phyloP scores from a whole-genome alignment of 2,113 vertebrate species.

The Circaetus cinerascens region DNA sequence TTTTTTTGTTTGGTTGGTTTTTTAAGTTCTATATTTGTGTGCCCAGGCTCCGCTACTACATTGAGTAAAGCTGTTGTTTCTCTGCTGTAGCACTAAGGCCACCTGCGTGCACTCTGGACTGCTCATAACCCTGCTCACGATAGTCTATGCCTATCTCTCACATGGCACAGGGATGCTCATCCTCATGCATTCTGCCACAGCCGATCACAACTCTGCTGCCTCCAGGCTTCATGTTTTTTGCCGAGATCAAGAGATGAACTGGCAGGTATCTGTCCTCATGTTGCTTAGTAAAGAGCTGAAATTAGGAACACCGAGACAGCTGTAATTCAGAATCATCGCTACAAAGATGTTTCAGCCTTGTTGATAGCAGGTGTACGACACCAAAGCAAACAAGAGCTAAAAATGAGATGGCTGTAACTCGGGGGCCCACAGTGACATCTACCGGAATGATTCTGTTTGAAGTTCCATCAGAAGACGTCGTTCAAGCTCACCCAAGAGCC shows the following conservation, averaged over 20 bases:
- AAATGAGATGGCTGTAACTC: not conserved
- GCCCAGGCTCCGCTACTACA: not conserved
- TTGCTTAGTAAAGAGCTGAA: conserved; percentile 14
- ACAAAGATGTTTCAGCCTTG: conserved; percentile 3
- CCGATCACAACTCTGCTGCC: not conserved
- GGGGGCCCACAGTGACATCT: conserved; percentile 74
- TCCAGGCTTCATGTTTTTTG: not conserved
- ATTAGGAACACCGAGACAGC: conserved; percentile 34
- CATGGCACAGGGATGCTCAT: not conserved
- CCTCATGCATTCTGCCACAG: not conserved
- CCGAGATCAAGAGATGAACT: not conserved
- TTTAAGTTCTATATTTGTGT: not conserved
- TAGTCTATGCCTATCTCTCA: not conserved
- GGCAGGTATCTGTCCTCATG: conserved; percentile 35
- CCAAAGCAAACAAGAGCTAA: not conserved
- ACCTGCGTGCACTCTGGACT: not conserved
- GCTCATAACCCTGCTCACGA: not conserved
- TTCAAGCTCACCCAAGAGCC: not conserved
- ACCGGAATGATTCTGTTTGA: conserved; percentile 17
- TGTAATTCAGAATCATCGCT: conserved; percentile 24
- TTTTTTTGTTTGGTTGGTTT: not conserved
- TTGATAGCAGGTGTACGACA: not conserved
- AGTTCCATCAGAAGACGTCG: not conserved
- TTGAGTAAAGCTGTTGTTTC: not conserved
- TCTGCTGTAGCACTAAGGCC: not conserved